Conservation (phyloP, 2,113 vertebrate genomes). For the Morone saxatilis region DNA sequence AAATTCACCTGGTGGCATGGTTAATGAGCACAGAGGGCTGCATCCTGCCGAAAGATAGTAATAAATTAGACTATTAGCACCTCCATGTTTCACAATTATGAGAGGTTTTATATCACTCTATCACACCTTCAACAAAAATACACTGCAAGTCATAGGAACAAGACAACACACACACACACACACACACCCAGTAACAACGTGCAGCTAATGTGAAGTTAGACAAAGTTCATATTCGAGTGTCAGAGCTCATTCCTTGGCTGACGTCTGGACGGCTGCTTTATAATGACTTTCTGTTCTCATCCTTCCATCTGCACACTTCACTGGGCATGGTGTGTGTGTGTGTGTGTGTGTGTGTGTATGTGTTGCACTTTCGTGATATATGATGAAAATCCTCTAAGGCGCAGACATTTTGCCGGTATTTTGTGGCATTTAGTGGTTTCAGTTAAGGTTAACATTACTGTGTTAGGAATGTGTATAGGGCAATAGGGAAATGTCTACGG, state of each 20-base stretch:
- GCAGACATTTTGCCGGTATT: constrained; percentile 43
- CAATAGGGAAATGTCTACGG: neutral
- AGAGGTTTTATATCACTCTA: neutral
- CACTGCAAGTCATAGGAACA: neutral
- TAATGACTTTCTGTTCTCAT: constrained; percentile 73
- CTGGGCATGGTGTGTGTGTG: constrained; percentile 43
- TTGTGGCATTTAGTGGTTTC: constrained; percentile 44
- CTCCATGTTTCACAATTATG: constrained; percentile 25
- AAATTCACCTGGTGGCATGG: constrained; percentile 49
- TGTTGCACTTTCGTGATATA: constrained; percentile 26
- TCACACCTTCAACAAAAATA: neutral
- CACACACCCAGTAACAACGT: constrained; percentile 24
- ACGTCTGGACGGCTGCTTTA: constrained; percentile 33
- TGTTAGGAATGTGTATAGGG: constrained; percentile 11
- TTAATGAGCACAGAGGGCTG: constrained; percentile 54
- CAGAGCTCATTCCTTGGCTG: constrained; percentile 39
- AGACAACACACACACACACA: neutral
- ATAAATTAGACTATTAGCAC: constrained; percentile 44
- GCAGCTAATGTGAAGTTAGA: constrained; percentile 49
- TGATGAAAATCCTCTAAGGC: constrained; percentile 48
- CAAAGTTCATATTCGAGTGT: constrained; percentile 73
- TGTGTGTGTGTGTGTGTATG: constrained; percentile 33
- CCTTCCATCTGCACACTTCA: constrained; percentile 66
- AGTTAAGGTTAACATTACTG: constrained; percentile 25
- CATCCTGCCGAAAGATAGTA: constrained; percentile 24